Evolutionary conservation across 2,113 vertebrate species (phyloP).

Genomic region (Etia nguti): DNA sequence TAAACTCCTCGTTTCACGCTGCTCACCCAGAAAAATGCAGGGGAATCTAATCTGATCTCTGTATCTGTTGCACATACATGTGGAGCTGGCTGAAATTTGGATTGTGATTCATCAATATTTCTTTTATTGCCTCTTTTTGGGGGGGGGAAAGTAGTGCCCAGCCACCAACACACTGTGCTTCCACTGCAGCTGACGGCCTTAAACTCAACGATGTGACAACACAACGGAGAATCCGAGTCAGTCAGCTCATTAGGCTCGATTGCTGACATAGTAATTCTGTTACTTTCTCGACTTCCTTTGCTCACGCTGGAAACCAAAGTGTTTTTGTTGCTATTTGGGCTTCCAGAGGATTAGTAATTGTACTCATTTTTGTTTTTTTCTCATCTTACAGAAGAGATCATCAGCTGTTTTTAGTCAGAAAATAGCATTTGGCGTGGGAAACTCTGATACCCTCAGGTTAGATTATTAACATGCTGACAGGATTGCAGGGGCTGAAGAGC

Average conservation of each 20-base stretch:
- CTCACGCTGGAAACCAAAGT: background rate
- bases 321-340: background rate
- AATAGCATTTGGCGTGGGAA: slow-evolving; percentile 20
- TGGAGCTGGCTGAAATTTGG: background rate
- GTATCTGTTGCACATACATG: background rate
- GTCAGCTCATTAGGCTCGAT: slow-evolving; percentile 44
- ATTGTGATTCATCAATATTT: slow-evolving; percentile 1
- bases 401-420: slow-evolving; percentile 14
- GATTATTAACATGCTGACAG: slow-evolving; percentile 39
- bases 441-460: slow-evolving; percentile 23
- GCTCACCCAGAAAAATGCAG: background rate
- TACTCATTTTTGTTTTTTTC: slow-evolving; percentile 5
- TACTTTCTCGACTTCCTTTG: background rate
- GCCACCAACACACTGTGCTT: background rate
- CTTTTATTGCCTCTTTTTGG: background rate
- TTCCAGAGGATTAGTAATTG: slow-evolving; percentile 22
- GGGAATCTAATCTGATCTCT: background rate
- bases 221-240: slow-evolving; percentile 21
- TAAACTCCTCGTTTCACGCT: background rate
- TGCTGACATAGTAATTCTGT: slow-evolving; percentile 21
- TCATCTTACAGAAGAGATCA: background rate
- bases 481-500: slow-evolving; percentile 6
- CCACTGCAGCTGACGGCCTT: slow-evolving; percentile 1
- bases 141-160: background rate
- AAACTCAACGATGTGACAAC: slow-evolving; percentile 7